A percentile compares a stretch with the other conserved stretches of the same genome.
Evolutionary conservation across 2,113 vertebrate genomes (phyloP).

Genomic region (Nicator chloris): DNA sequence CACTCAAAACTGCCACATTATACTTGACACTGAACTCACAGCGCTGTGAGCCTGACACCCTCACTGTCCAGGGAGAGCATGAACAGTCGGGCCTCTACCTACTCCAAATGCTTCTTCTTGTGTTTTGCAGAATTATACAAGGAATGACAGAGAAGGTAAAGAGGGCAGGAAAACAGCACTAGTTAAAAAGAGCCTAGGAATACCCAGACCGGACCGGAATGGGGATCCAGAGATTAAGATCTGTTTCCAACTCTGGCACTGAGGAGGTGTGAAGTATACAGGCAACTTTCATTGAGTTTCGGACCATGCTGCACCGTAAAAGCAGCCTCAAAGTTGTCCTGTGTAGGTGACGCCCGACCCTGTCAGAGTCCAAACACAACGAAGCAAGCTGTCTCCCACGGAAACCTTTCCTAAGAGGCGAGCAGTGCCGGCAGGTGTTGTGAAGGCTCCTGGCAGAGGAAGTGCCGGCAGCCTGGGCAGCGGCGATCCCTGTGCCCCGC

Average conservation of each 20-base stretch:
- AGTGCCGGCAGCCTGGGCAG: not conserved
- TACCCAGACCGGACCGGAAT: rapidly evolving
- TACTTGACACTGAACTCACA: not conserved
- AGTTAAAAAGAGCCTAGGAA: not conserved
- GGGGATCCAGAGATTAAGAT: not conserved
- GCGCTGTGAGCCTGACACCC: not conserved
- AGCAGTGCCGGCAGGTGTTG: not conserved
- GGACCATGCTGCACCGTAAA: not conserved
- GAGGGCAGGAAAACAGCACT: not conserved
- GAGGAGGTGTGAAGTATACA: not conserved
- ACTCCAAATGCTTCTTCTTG: not conserved
- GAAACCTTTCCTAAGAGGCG: rapidly evolving
- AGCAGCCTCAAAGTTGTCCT: not conserved
- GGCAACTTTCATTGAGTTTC: rapidly evolving
- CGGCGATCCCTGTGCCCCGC: not conserved
- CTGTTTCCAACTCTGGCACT: not conserved
- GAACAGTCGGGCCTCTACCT: not conserved
- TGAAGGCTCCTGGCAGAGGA: not conserved
- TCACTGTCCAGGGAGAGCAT: not conserved
- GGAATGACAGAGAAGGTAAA: not conserved
- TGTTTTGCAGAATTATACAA: not conserved
- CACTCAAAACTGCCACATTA: not conserved
- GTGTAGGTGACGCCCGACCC: not conserved
- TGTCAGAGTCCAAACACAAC: not conserved
- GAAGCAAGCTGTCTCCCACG: not conserved